These are phyloP conservation scores for Asobara japonica DNA, from an alignment of 1,140 invertebrate genomes.

Conservation along the genomic window DNA sequence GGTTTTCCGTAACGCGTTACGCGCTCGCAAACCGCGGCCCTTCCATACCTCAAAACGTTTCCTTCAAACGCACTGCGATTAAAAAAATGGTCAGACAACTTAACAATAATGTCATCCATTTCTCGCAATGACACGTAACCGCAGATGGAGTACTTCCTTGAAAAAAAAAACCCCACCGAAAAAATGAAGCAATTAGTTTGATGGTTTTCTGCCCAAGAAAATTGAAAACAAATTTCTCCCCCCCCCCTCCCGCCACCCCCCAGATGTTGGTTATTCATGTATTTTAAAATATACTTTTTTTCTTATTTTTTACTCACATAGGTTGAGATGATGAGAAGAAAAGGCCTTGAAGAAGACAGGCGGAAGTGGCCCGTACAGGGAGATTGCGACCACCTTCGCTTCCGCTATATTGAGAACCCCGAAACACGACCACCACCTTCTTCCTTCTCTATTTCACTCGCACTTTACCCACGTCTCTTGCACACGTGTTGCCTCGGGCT, in stretches of 20 bases:
- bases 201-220: not conserved
- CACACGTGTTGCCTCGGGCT: conserved; percentile 37
- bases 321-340: conserved; percentile 17
- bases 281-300: not conserved
- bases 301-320: not conserved
- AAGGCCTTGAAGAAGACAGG: conserved; percentile 37
- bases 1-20: no score
- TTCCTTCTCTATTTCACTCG: conserved; percentile 30
- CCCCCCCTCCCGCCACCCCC: no score
- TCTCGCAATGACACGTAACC: no score
- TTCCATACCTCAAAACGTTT: no score
- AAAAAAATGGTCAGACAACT: no score
- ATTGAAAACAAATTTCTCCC: not conserved
- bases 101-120: no score
- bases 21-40: no score
- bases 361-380: conserved; percentile 60
- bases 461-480: conserved; percentile 31
- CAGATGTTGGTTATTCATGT: conserved; percentile 5
- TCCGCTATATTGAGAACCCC: conserved; percentile 62
- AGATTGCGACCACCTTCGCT: conserved; percentile 68
- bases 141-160: no score
- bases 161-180: no score
- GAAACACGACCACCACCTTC: conserved; percentile 51
- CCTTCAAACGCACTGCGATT: no score
- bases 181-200: no score